These are phyloP conservation scores for Rhagoletis zephyria DNA, from an alignment of 1,140 invertebrate species.

Conservation along the genomic window DNA sequence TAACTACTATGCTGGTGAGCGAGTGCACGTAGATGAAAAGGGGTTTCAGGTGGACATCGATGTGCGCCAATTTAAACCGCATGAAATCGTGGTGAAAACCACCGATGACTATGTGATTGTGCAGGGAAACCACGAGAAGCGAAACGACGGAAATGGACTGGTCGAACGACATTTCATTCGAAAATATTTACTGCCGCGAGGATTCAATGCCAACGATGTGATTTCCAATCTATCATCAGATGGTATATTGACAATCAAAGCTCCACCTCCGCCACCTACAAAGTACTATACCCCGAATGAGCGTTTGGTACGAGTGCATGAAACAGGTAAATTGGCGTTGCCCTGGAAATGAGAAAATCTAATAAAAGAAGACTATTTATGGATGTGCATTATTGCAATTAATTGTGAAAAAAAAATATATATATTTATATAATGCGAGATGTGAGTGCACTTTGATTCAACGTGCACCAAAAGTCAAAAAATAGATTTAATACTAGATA, in stretches of 20 bases:
- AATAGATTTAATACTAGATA: not conserved
- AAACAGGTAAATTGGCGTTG: slow-evolving; percentile 67
- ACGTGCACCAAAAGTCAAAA: not conserved
- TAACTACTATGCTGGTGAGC: slow-evolving; percentile 75
- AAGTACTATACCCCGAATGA: slow-evolving; percentile 66
- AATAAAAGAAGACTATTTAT: not conserved
- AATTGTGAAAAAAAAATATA: not conserved
- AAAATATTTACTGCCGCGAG: slow-evolving; percentile 77
- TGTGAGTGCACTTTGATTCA: not conserved
- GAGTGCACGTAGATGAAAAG: slow-evolving; percentile 78
- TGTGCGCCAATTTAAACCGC: slow-evolving; percentile 87
- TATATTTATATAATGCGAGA: too few species aligned
- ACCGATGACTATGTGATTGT: slow-evolving; percentile 84
- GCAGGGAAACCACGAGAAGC: slow-evolving; percentile 87
- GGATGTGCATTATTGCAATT: not conserved
- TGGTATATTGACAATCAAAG: slow-evolving; percentile 83
- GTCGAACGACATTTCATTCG: slow-evolving; percentile 84
- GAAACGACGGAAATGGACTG: slow-evolving; percentile 83
- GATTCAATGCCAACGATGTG: slow-evolving; percentile 80
- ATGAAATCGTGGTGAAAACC: slow-evolving; percentile 90
- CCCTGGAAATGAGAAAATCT: slow-evolving; percentile 65
- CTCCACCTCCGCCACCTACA: slow-evolving; percentile 75
- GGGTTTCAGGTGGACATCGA: slow-evolving; percentile 87
- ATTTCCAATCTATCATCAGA: slow-evolving; percentile 83
- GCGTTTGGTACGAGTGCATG: slow-evolving; percentile 65